Evolutionary conservation across 2,888 invertebrate species (phyloP).

Genomic region (Tetramorium bicarinatum): DNA sequence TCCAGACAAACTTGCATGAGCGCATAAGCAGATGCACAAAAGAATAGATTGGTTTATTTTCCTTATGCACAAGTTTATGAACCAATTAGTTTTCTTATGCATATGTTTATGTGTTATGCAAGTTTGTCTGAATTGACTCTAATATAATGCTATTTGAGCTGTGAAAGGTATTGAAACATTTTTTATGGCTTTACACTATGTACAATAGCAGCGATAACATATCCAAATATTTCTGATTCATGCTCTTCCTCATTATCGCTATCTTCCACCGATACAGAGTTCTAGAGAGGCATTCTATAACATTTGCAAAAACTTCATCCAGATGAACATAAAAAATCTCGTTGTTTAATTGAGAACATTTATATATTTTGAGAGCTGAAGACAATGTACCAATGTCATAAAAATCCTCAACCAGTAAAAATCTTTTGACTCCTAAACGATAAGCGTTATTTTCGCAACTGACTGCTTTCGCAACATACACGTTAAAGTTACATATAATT

Average conservation of each 20-base stretch:
- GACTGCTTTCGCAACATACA: too few relatives aligned
- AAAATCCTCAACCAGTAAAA: neutral
- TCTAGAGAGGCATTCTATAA: constrained; percentile 9
- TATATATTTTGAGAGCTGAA: neutral
- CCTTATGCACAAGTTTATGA: too few relatives aligned
- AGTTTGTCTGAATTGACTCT: too few relatives aligned
- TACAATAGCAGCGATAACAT: neutral
- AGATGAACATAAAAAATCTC: neutral
- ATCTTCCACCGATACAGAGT: neutral
- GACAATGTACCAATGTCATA: neutral
- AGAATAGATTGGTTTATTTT: too few relatives aligned
- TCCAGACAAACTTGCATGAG: too few relatives aligned
- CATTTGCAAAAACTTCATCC: neutral
- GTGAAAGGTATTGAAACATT: neutral
- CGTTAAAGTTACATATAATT: too few relatives aligned
- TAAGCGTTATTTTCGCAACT: constrained; percentile 2
- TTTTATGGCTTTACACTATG: neutral
- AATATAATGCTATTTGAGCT: neutral
- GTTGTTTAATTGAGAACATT: neutral
- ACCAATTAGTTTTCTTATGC: too few relatives aligned
- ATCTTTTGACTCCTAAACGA: neutral
- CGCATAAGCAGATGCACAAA: too few relatives aligned
- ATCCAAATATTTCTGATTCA: neutral
- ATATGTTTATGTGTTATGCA: too few relatives aligned
- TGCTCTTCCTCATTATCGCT: neutral